Evolutionary conservation across 2,888 invertebrate species (phyloP).

Genomic region (Torymus aiolomorphi): DNA sequence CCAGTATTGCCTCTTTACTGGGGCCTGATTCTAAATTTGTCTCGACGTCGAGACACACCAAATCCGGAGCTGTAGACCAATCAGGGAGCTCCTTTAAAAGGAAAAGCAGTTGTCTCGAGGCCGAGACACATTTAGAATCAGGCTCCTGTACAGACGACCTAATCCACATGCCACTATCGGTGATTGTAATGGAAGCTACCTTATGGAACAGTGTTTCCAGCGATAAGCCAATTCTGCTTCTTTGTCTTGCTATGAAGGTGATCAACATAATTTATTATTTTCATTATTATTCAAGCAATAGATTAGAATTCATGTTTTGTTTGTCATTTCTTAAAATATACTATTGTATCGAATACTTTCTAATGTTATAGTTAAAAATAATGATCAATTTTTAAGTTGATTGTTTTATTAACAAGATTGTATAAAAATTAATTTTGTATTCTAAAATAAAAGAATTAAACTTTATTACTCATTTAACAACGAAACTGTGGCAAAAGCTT

Average conservation of each 20-base stretch:
- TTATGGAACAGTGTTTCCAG: constrained; percentile 95
- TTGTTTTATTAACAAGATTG: not conserved
- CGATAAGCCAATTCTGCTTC: constrained; percentile 93
- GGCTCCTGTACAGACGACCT: constrained; percentile 93
- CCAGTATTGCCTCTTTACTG: no score
- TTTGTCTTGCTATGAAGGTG: constrained; percentile 90
- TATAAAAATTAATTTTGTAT: constrained; percentile 2
- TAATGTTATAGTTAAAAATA: not conserved
- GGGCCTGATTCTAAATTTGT: no score
- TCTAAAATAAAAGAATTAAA: not conserved
- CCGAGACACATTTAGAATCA: constrained; percentile 92
- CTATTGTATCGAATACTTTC: no score
- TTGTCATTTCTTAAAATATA: no score
- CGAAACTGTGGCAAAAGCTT: no score
- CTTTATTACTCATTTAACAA: no score
- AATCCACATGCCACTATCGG: constrained; percentile 95
- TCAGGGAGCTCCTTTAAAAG: no score
- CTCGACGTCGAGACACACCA: no score
- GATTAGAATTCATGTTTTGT: not conserved
- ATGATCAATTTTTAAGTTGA: not conserved
- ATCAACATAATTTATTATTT: constrained; percentile 14
- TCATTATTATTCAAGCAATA: not conserved
- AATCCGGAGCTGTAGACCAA: no score
- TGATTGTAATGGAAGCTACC: constrained; percentile 89
- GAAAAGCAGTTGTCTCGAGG: no score